Base-by-base conservation (phyloP, 2,113 vertebrate species). In the Pheucticus melanocephalus region DNA sequence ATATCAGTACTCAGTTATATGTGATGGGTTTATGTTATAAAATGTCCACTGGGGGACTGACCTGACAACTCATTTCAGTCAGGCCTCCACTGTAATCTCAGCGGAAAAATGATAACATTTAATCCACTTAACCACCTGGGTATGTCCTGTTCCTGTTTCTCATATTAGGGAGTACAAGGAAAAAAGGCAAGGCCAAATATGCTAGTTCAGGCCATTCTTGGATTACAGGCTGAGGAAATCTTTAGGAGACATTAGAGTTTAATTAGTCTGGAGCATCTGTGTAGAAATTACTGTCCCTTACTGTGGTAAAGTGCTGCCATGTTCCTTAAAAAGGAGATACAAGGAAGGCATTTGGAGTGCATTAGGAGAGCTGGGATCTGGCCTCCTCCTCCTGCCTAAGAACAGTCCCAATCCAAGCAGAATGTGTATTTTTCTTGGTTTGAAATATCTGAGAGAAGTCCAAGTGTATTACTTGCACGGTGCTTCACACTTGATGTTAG, bases 21-120 rank as follows among this genome's bases (percentile, higher is more conserved):
- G 56, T 92, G 78, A 90, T 95, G 94, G 42, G 73, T 94, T 96
- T 69, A 65, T 94, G 50, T 77, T 95, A 84, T 44, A 72, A 83
- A 75, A 47, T 85, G 39, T 71, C 66, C 77, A 27, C 31, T 83
- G 86, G 64, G 79, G 42, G 92, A 31, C n/a, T 92, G 42, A 73
- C 60, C 75, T 93, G 87, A 88, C 72, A 94, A 66, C 68, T 80
- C 17, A 70, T 86, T 97, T 76, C 80, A 86, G 42, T 95, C 51
- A 78, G 65, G 51, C 82, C 51, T 96, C 25, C 75, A 22, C 64
- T 72, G 90, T 47, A 59, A 53, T 54, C 86, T 92, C 60, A 57
- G 77, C 92, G 92, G 92, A 51, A 50, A 77, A 88, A 33, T 0
- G 12, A 42, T 81, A 90, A 28, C 44, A 59, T 92, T 95, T 96